Evolutionary conservation across 1,140 invertebrate species (phyloP), one percentile per base, ranked within the genome.

Genomic region (Diabrotica undecimpunctata): DNA sequence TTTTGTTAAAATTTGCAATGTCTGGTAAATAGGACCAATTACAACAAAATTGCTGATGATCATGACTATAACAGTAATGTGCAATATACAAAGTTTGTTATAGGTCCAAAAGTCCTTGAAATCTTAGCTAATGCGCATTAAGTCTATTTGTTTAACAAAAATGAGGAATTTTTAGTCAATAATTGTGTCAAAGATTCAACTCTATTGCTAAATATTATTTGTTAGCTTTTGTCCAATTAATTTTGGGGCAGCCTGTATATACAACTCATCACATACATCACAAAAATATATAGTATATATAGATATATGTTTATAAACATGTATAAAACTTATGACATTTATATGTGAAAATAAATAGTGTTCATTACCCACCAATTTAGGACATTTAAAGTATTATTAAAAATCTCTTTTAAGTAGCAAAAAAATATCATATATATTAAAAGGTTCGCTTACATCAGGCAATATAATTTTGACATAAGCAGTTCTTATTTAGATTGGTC

Each of bases 291-390:
- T 72, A 75, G 75, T 75, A 75, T 72, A 73, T 65, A 70, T 76
- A 74, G 74, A 74, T 70, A 59, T 66, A 61, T 70, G 64, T 71
- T 69, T 61, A 74, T 74, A 72, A 74, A 76, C 74, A 74, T 74
- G 68, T 75, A 74, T 73, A 74, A 74, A 76, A 76, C 70, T 66
- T 75, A 75, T 75, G 69, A 76, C 74, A 76, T 75, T 73, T 76
- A 75, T 65, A 73, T 74, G 62, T 72, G 64, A 72, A 73, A 72
- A 61, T 52, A 37, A 52, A 61, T 52, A 61, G 46, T n/a, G 51
- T 52, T 52, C 35, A 51, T 58, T 13, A 13, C 38, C 56, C 56
- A 39, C 41, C 53, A 41, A 58, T 58, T 58, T 41, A 58, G 56
- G 56, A 58, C 38, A 38, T n/a, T 37, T 14, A 39, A 58, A 58